These are phyloP conservation scores for Rafetus swinhoei DNA, from an alignment of 2,113 vertebrate species.

Conservation along the genomic window DNA sequence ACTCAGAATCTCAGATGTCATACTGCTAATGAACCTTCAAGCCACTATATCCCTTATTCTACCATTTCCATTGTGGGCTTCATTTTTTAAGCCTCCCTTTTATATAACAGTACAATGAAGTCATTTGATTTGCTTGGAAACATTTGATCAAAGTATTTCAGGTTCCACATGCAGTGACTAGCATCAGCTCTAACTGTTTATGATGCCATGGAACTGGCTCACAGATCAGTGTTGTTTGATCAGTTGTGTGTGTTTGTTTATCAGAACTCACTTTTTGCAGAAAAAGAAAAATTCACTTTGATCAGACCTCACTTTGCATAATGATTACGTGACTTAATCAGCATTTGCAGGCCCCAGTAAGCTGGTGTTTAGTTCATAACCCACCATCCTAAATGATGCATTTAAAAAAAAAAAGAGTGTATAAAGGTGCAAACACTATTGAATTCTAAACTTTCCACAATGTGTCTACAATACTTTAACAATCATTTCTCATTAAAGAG, in stretches of 20 bases:
- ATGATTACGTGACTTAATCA: conserved; percentile 35
- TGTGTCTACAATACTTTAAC: not conserved
- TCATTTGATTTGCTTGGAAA: not conserved
- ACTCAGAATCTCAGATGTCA: not conserved
- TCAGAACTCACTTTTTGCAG: conserved; percentile 14
- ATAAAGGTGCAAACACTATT: conserved; percentile 5
- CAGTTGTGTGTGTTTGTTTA: conserved; percentile 61
- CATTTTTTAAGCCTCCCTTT: not conserved
- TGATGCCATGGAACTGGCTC: conserved; percentile 38
- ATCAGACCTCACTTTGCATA: conserved; percentile 56
- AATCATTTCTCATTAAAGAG: conserved; percentile 3
- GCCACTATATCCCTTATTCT: not conserved
- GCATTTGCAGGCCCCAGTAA: not conserved
- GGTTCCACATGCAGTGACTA: conserved; percentile 47
- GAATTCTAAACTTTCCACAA: conserved; percentile 10
- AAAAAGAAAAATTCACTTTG: conserved; percentile 64
- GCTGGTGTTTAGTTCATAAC: not conserved
- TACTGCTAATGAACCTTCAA: not conserved
- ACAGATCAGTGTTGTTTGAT: conserved; percentile 65
- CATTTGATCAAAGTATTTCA: conserved; percentile 36
- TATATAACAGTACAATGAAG: not conserved
- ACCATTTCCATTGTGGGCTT: not conserved
- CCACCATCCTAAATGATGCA: conserved; percentile 12
- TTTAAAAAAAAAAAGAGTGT: conserved; percentile 19
- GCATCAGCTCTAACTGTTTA: conserved; percentile 11